Evolutionary conservation across 2,797 vertebrate species (phyloP), one percentile per base, ranked within the genome.

Genomic region (Loris lydekkerianus): DNA sequence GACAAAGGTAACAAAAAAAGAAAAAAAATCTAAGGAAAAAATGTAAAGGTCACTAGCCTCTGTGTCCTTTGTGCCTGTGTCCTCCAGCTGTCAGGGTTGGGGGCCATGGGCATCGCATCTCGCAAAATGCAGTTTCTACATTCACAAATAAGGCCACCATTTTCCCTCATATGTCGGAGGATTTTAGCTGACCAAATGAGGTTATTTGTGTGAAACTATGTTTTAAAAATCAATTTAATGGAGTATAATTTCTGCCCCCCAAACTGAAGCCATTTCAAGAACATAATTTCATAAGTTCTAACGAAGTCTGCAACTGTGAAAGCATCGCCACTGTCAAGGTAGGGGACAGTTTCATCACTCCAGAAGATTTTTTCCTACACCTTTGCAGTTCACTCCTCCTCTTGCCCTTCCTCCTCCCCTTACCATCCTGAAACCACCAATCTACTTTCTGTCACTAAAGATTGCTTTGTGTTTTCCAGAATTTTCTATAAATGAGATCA

Each of bases 401-500:
- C 63, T n/a, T 78, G 18, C 0, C 46, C 3, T 18, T 37, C 14
- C 10, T 63, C 3, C 13, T 8, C 3, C 4, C 9, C 11, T 2
- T 10, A 23, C 23, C 9, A 5, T 3, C 25, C n/a, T 49, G 56
- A 78, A 73, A 56, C 13, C 9, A 56, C 17, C 10, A 20, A 63
- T 65, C 34, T 77, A 37, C 46, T 81, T 87, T 82, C 37, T 75
- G n/a, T 89, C 34, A 76, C 21, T 53, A n/a, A 31, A 40, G 40
- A 58, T 75, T 73, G 23, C 5, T 56, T 46, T 73, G 34, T 72
- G 34, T 37, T 89, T 95, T 91, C 58, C n/a, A 80, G 76, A 80
- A 78, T 92, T 84, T 83, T 56, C 40, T 34, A 10, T 72, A 92
- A 75, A 83, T 92, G 18, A 73, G 82, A 87, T 43, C 5, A 37